phyloP scores from a whole-genome alignment of 2,113 vertebrate genomes.

The Petrocephalus zakoni region DNA sequence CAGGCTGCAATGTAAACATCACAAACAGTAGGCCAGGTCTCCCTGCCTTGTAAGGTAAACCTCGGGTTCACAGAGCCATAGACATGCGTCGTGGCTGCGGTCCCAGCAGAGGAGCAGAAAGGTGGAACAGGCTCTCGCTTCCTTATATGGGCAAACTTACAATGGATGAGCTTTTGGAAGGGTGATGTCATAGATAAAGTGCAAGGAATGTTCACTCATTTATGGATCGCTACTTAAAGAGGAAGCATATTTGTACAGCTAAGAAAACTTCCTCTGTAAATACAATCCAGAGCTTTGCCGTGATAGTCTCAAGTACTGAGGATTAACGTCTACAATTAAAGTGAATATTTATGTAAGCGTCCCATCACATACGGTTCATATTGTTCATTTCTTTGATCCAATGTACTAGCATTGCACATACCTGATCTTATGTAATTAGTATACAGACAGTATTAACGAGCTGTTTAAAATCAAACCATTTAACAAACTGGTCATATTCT shows the following conservation, averaged over 20 bases:
- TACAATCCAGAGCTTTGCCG: background rate
- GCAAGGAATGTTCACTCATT: slow-evolving; percentile 2
- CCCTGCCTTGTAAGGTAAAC: slow-evolving; percentile 20
- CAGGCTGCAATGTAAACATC: slow-evolving; percentile 4
- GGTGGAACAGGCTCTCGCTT: slow-evolving; percentile 3
- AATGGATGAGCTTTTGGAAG: slow-evolving; percentile 14
- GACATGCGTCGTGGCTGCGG: background rate
- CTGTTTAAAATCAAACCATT: background rate
- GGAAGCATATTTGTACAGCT: slow-evolving; percentile 12
- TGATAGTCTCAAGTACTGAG: background rate
- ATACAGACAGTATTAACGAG: background rate
- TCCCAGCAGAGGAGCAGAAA: background rate
- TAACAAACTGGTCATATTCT: background rate
- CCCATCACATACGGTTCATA: background rate
- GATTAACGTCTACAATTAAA: background rate
- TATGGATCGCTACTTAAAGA: slow-evolving; percentile 6
- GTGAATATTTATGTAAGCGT: background rate
- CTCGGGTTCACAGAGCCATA: background rate
- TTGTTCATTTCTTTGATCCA: background rate
- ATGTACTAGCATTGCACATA: background rate
- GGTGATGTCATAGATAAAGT: slow-evolving; percentile 19
- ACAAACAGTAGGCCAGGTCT: slow-evolving; percentile 17
- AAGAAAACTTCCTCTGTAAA: background rate
- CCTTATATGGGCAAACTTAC: slow-evolving; percentile 19
- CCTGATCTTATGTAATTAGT: background rate